Conservation (phyloP, 2,797 vertebrate species). For the Synanceia verrucosa region DNA sequence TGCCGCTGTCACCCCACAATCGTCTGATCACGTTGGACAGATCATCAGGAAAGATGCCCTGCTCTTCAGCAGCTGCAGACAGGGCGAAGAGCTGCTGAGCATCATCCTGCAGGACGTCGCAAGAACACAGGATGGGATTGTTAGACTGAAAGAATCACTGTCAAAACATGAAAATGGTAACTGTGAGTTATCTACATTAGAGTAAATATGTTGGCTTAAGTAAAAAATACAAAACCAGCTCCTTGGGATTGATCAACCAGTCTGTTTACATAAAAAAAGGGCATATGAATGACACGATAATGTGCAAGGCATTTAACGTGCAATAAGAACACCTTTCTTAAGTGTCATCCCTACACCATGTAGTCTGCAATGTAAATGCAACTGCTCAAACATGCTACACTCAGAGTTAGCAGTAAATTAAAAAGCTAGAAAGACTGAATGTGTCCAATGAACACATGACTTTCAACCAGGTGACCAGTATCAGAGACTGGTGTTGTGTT, state of each 20-base stretch:
- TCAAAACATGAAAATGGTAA: neutral
- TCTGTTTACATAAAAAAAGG: too few species aligned
- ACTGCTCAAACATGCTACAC: too few species aligned
- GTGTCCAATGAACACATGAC: too few species aligned
- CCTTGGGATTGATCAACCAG: neutral
- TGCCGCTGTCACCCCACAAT: constrained; percentile 93
- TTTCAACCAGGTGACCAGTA: too few species aligned
- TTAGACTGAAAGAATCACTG: neutral
- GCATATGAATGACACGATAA: too few species aligned
- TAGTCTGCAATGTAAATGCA: too few species aligned
- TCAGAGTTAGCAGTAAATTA: too few species aligned
- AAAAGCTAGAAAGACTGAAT: too few species aligned
- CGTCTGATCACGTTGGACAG: constrained; percentile 91
- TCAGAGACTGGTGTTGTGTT: too few species aligned
- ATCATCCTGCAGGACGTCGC: constrained; percentile 86
- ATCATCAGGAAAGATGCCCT: constrained; percentile 93
- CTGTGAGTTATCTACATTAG: neutral
- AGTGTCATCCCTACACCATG: too few species aligned
- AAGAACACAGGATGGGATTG: constrained; percentile 4
- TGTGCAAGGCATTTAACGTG: too few species aligned
- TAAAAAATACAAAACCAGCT: neutral
- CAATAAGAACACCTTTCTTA: too few species aligned
- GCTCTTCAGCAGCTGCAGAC: constrained; percentile 92
- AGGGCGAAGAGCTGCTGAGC: constrained; percentile 96
- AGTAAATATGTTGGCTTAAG: neutral